A percentile compares a stretch with the other conserved stretches of the same genome.
Evolutionary conservation across 2,113 vertebrate species (phyloP).

Genomic region (Oncorhynchus clarkii): DNA sequence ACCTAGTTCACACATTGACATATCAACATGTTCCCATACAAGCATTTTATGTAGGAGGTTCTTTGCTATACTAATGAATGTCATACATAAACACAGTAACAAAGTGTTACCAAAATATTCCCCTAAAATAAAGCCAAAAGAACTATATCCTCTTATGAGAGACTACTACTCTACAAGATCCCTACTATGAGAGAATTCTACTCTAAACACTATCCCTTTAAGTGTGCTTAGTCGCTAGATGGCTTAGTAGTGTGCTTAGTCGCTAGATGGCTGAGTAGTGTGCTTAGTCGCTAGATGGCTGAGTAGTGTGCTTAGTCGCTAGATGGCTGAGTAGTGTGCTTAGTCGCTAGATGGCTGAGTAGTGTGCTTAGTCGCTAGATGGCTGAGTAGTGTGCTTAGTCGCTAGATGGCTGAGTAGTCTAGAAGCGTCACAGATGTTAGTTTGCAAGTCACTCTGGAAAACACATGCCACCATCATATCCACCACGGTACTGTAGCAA

Average conservation of each 20-base stretch:
- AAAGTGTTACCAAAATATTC: too few species aligned
- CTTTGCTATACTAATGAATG: too few species aligned
- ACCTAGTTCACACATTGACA: too few species aligned
- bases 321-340: conserved; percentile 11
- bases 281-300: conserved; percentile 22
- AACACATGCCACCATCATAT: not conserved
- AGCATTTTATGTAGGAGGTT: too few species aligned
- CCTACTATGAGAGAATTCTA: not conserved
- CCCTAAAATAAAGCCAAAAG: too few species aligned
- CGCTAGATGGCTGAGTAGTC: not conserved
- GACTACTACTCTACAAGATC: not conserved
- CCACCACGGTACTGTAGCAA: conserved; percentile 20
- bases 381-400: too few species aligned
- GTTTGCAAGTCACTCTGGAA: conserved; percentile 46
- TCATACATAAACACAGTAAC: too few species aligned
- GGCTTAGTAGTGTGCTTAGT: conserved; percentile 16
- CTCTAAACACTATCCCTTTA: conserved; percentile 10
- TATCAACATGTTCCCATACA: too few species aligned
- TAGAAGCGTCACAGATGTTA: conserved; percentile 11
- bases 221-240: conserved; percentile 15
- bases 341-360: conserved; percentile 20
- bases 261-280: conserved; percentile 10
- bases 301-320: conserved; percentile 8
- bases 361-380: too few species aligned
- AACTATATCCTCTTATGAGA: not conserved